Conservation (phyloP, 2,113 vertebrate genomes). For the Tragelaphus buxtoni region DNA sequence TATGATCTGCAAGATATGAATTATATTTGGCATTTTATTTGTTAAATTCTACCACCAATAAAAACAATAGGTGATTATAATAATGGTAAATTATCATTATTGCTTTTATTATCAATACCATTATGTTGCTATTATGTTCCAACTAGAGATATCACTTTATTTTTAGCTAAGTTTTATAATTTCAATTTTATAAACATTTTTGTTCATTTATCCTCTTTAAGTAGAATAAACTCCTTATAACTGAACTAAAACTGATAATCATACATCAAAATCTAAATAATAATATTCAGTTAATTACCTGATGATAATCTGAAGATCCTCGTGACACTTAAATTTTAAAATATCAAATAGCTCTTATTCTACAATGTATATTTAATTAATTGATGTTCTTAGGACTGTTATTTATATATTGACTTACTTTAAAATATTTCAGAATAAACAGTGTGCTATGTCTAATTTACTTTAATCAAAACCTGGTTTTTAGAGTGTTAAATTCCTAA, state of each 20-base stretch:
- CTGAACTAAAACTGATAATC: no score
- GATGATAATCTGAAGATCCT: not conserved
- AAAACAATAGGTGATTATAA: not conserved
- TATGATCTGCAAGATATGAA: not conserved
- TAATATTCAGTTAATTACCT: no score
- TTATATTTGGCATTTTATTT: not conserved
- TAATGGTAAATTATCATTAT: not conserved
- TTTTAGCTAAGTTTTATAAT: not conserved
- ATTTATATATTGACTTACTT: not conserved
- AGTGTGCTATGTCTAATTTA: not conserved
- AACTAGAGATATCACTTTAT: not conserved
- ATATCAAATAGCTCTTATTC: not conserved
- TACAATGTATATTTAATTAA: slow-evolving; percentile 20
- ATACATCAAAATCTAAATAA: no score
- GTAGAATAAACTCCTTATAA: no score
- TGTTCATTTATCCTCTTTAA: not conserved
- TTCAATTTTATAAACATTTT: slow-evolving; percentile 6
- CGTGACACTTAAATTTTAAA: not conserved
- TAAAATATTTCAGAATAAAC: not conserved
- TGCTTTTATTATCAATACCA: not conserved
- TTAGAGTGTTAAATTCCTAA: not conserved
- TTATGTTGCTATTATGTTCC: not conserved
- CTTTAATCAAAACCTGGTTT: not conserved
- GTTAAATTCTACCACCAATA: not conserved
- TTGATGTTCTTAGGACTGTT: not conserved